Conservation (phyloP, 2,888 invertebrate species). For the Plemyria rubiginata region DNA sequence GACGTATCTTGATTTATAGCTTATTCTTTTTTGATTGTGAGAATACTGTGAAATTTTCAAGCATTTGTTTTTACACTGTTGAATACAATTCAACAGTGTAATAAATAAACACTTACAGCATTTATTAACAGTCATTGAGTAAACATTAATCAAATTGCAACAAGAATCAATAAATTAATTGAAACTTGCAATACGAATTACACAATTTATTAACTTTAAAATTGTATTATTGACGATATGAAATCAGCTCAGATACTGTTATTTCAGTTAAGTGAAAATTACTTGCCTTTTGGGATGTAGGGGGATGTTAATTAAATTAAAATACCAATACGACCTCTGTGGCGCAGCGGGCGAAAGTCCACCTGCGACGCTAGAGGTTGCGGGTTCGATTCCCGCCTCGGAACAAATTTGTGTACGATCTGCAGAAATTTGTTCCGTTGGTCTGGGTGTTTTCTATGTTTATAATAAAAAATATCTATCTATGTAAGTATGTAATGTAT, state of each 20-base stretch:
- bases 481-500: no score
- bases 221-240: slow-evolving; percentile 10
- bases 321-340: no score
- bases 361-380: no score
- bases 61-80: no score
- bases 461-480: no score
- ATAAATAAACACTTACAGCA: background rate
- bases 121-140: background rate
- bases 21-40: background rate
- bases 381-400: no score
- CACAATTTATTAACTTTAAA: slow-evolving; percentile 2
- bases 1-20: background rate
- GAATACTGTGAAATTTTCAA: background rate
- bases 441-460: no score
- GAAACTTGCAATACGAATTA: background rate
- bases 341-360: no score
- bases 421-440: no score
- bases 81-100: background rate
- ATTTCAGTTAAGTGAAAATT: background rate
- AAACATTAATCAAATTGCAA: slow-evolving; percentile 18
- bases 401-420: no score
- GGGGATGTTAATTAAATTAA: no score
- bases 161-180: slow-evolving; percentile 17
- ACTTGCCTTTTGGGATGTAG: background rate
- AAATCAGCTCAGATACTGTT: background rate